Base-by-base conservation (phyloP, 2,113 vertebrate genomes). In the Meriones unguiculatus region DNA sequence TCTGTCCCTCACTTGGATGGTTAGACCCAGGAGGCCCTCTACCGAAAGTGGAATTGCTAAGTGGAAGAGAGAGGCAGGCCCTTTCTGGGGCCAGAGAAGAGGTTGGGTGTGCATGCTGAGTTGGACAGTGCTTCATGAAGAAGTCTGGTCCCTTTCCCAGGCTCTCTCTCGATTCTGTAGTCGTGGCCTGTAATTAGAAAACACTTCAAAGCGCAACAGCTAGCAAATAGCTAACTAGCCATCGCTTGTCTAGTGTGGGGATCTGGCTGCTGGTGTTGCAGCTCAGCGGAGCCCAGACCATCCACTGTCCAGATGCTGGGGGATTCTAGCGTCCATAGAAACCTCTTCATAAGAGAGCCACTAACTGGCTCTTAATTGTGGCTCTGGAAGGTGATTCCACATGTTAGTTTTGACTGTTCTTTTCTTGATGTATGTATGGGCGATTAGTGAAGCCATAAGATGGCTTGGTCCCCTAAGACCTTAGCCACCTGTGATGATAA, bases 191-290 rank as follows among this genome's bases (percentile, higher is more conserved):
- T 4, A 0, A 1, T 5, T 4, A 35, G 76, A 24, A n/a, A 20
- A 80, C 22, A 41, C 59, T 57, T 78, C 67, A 80, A 69, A 98
- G 97, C 98, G 97, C 98, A 97, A 5, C 0, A 91, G 84, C 91
- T 57, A 20, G 20, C 8, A 0, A 54, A 81, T 18, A 41, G 2
- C 85, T 1, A 91, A 76, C 41, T 0, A 4, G 35, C 81, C 13
- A 0, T 32, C 5, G 5, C 46, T 5, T 46, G 46, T 5, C 46
- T 46, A 2, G 0, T n/a, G 0, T 59, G 59, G 54, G 52, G 77
- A 15, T 25, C 89, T 52, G 11, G 2, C 54, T 50, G 24, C n/a
- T 10, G 5, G 4, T 41, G 32, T 35, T 41, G 76, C 24, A 7
- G 59, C 59, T 15, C 20, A 12, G 38, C 62, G 0, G 0, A 81